Evolutionary conservation across 2,113 vertebrate genomes (phyloP).

Genomic region (Ivindomyrus marchei): DNA sequence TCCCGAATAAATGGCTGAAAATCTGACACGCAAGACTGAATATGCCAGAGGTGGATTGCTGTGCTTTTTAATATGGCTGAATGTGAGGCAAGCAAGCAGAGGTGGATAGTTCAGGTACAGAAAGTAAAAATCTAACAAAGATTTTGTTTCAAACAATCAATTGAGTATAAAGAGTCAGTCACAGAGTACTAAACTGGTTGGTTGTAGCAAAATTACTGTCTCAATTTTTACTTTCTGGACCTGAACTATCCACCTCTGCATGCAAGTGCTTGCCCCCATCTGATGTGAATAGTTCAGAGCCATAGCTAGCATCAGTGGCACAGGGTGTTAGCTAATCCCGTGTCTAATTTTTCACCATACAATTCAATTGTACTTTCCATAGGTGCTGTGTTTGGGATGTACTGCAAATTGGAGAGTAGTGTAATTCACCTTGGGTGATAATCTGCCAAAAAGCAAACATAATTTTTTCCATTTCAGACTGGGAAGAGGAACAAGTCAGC

Average conservation of each 20-base stretch:
- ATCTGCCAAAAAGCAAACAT: background rate
- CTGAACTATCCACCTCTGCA: background rate
- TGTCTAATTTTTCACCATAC: background rate
- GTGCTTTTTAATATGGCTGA: background rate
- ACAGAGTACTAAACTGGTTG: background rate
- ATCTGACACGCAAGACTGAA: background rate
- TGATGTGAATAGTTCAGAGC: background rate
- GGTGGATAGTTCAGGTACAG: background rate
- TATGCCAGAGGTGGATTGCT: background rate
- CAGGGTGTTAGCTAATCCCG: background rate
- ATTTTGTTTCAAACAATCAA: no score
- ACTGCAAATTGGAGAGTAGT: background rate
- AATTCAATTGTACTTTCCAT: background rate
- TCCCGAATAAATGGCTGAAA: background rate
- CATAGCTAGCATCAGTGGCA: background rate
- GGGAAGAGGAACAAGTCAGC: conserved; percentile 96
- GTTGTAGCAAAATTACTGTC: background rate
- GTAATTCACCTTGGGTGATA: background rate
- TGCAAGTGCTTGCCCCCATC: background rate
- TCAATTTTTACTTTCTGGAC: background rate
- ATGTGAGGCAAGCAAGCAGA: background rate
- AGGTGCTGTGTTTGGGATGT: background rate
- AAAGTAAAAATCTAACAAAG: no score
- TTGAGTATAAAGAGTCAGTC: background rate
- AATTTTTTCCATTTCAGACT: conserved; percentile 61